Evolutionary conservation across 2,113 vertebrate genomes (phyloP).

Genomic region (Myotis brandtii): DNA sequence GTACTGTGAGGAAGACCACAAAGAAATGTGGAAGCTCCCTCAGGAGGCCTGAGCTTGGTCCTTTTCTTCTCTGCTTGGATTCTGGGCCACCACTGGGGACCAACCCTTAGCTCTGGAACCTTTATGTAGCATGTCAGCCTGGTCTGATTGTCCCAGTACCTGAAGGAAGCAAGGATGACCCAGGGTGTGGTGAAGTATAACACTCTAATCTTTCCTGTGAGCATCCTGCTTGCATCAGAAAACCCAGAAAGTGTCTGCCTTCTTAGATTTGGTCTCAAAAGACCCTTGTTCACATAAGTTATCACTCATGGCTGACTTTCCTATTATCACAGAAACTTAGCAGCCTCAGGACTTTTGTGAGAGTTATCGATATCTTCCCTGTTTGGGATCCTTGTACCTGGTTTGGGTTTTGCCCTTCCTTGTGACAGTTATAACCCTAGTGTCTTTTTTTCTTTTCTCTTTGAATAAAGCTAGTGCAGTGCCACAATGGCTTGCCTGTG

Average conservation of each 20-base stretch:
- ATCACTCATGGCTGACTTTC: constrained; percentile 1
- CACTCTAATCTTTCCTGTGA: constrained; percentile 10
- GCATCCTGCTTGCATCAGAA: neutral
- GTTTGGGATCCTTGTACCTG: neutral
- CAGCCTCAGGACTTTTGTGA: constrained; percentile 26
- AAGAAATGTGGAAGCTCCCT: constrained; percentile 46
- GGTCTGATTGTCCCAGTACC: constrained; percentile 3
- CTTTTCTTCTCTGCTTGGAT: constrained; percentile 46
- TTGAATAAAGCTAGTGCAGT: constrained; percentile 33
- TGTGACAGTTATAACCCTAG: constrained; percentile 29
- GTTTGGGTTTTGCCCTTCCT: constrained; percentile 43
- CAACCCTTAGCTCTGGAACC: constrained; percentile 57
- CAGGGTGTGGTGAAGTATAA: constrained; percentile 1
- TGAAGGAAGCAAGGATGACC: neutral
- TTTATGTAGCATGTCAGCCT: constrained; percentile 37
- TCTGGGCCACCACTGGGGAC: constrained; percentile 63
- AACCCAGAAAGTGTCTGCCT: constrained; percentile 43
- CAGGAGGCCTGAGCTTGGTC: constrained; percentile 31
- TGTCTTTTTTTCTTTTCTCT: constrained; percentile 30
- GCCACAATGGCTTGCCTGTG: constrained; percentile 13
- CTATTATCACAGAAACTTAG: neutral
- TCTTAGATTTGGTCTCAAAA: constrained; percentile 25
- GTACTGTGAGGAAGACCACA: constrained; percentile 75
- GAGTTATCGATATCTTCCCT: constrained; percentile 35
- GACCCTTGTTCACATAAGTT: neutral